Conservation (phyloP, 1,140 invertebrate genomes). For the Arion vulgaris region DNA sequence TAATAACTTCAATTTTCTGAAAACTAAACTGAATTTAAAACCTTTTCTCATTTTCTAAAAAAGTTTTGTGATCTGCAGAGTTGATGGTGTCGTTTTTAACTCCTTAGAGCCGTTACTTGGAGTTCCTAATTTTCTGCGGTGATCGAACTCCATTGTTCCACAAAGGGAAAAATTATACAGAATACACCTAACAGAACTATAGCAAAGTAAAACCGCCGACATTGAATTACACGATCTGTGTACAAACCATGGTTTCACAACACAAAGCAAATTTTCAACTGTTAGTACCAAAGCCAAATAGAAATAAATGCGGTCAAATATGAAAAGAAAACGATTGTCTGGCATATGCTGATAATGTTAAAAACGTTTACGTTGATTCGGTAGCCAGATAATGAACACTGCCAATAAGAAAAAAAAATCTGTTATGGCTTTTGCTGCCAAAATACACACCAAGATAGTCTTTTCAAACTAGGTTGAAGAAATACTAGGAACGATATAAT, state of each 20-base stretch:
- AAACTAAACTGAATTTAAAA: background rate
- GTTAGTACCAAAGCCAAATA: slow-evolving; percentile 62
- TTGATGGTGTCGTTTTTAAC: no score
- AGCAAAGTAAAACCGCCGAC: slow-evolving; percentile 2
- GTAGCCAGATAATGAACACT: slow-evolving; percentile 11
- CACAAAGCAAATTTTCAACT: slow-evolving; percentile 52
- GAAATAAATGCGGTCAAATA: slow-evolving; percentile 62
- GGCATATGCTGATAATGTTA: slow-evolving; percentile 51
- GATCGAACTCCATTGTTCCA: slow-evolving; percentile 30
- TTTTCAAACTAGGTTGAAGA: background rate
- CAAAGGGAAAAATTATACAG: slow-evolving; percentile 31
- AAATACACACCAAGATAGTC: slow-evolving; percentile 22
- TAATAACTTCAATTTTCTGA: slow-evolving; percentile 36
- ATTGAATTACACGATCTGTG: slow-evolving; percentile 27
- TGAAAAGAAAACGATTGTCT: slow-evolving; percentile 56
- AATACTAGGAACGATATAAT: slow-evolving; percentile 16
- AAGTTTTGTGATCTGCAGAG: no score
- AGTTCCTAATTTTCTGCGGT: background rate
- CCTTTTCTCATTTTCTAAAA: no score
- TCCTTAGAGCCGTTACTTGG: no score
- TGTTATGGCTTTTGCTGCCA: slow-evolving; percentile 13
- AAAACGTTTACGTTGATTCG: background rate
- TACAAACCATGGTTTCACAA: slow-evolving; percentile 53
- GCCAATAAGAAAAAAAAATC: slow-evolving; percentile 20
- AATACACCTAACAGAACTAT: background rate